Base-by-base conservation (phyloP, 2,113 vertebrate species). In the Ceyx cyanopectus region DNA sequence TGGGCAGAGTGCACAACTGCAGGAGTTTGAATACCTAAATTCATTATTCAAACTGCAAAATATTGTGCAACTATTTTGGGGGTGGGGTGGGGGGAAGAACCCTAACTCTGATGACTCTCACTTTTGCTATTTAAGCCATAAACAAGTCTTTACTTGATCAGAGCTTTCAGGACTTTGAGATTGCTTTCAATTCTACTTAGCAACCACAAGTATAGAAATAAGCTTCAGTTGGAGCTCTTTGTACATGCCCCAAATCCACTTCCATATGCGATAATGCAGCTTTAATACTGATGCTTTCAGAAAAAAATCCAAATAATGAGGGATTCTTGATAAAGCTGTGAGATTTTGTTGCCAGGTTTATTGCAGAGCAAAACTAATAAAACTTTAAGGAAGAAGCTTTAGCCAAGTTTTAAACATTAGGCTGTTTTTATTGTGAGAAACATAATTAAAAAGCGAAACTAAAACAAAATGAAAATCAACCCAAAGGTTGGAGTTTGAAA, bases 311-410 rank as follows among this genome's bases (percentile, higher is more conserved):
- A 87, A 56, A 89, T 81, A 87, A 94, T 34, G 63, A 92, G 30
- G 43, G 79, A 89, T 87, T 91, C 79, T 60, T 2, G 22, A 67
- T 56, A 80, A 92, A 92, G 57, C 78, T 84, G 34, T 65, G 81
- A 93, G 89, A 65, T 85, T 91, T 76, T 73, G 30, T 83, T 91
- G 82, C 93, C 85, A 87, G 76, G 54, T 87, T 95, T 85, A 70
- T 70, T 63, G 75, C 4, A 1, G n/a, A 90, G 51, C 72, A 94
- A 60, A 96, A 77, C 87, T 92, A 94, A 95, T 95, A 95, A 94
- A 92, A 96, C 60, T 94, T 95, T 82, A 82, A 85, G 60, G 85
- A 91, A 85, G 75, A 76, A 82, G 37, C 51, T 34, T 70, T 87
- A 87, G 87, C 95, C 81, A 94, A 87, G 51, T 81, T 94, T 74